Conservation (phyloP, 1,140 invertebrate species). For the Drusus annulatus region DNA sequence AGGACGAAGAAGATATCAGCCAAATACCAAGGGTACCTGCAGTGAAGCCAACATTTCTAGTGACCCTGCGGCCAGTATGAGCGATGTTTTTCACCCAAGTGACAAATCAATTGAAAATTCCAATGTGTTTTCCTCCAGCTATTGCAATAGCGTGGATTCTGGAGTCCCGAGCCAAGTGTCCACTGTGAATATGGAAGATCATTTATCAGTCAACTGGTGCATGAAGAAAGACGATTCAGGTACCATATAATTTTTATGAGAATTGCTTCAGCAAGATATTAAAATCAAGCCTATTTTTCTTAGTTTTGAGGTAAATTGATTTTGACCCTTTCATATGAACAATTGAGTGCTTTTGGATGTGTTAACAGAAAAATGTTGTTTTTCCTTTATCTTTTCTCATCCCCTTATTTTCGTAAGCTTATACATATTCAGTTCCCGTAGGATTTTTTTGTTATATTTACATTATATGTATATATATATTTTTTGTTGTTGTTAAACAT, state of each 20-base stretch:
- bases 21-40: slow-evolving; percentile 11
- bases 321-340: too few species aligned
- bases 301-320: too few species aligned
- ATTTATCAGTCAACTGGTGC: slow-evolving; percentile 65
- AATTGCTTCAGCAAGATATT: too few species aligned
- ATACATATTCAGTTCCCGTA: too few species aligned
- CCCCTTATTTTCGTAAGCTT: too few species aligned
- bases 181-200: slow-evolving; percentile 62
- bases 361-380: too few species aligned
- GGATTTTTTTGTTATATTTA: too few species aligned
- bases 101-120: neutral
- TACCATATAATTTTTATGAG: slow-evolving; percentile 49
- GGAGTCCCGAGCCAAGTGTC: slow-evolving; percentile 62
- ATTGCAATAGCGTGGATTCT: slow-evolving; percentile 52
- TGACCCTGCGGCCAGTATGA: neutral
- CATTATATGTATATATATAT: too few species aligned
- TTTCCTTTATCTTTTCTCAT: too few species aligned
- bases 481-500: too few species aligned
- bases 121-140: slow-evolving; percentile 50
- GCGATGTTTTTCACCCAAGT: slow-evolving; percentile 14
- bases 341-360: too few species aligned
- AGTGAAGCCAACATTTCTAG: slow-evolving; percentile 33
- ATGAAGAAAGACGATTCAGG: slow-evolving; percentile 68
- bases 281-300: too few species aligned
- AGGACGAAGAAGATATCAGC: slow-evolving; percentile 23